Conservation (phyloP, 2,797 vertebrate species). For the Pachyuromys duprasi region DNA sequence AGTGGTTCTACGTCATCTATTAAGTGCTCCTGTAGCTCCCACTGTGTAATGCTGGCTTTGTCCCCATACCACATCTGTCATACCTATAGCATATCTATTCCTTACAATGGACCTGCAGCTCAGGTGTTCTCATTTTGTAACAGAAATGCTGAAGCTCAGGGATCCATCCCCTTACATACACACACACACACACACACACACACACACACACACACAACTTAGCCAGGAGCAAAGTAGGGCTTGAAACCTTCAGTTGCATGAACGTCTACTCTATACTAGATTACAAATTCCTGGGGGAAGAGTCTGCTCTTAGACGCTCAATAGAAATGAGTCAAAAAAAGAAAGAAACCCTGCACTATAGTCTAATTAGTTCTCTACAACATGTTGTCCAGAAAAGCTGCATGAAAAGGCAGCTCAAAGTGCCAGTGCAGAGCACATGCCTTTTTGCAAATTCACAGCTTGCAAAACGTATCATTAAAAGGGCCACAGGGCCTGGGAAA, state of each 20-base stretch:
- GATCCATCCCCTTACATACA: no score
- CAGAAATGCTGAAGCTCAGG: background rate
- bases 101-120: background rate
- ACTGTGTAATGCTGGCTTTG: background rate
- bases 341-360: background rate
- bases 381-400: background rate
- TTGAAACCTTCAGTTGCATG: background rate
- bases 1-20: background rate
- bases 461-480: constrained; percentile 4
- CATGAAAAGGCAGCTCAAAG: background rate
- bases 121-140: background rate
- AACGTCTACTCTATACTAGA: background rate
- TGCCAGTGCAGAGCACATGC: background rate
- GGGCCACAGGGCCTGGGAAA: background rate
- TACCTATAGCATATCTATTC: background rate
- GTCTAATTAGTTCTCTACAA: constrained; percentile 47
- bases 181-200: background rate
- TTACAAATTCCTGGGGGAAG: background rate
- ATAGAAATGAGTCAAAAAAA: constrained; percentile 39
- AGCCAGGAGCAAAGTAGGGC: background rate
- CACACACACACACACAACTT: background rate
- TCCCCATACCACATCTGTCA: background rate
- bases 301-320: background rate
- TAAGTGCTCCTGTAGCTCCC: background rate
- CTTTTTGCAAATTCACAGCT: background rate